These are phyloP conservation scores for Pocillopora meandrina DNA, from an alignment of 92 coral and sea anemone species.

Conservation along the genomic window DNA sequence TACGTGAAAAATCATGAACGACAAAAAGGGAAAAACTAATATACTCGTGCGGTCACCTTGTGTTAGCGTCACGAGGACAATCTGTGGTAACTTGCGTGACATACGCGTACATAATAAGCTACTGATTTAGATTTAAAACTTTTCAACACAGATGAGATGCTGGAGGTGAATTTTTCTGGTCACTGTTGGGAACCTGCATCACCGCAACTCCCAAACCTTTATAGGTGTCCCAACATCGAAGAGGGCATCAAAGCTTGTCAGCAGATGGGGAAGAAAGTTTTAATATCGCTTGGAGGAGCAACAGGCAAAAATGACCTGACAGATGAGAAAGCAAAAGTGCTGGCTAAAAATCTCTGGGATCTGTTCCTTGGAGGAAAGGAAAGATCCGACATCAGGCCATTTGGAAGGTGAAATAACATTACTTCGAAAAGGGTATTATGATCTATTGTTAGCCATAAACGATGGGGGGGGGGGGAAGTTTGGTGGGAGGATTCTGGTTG, in stretches of 20 bases:
- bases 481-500: no score
- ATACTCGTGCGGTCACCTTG: no score
- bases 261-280: constrained; percentile 60
- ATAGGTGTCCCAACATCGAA: constrained; percentile 65
- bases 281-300: constrained; percentile 80
- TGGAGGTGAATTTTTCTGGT: constrained; percentile 45
- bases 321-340: constrained; percentile 27
- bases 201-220: constrained; percentile 45
- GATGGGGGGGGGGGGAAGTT: no score
- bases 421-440: not conserved
- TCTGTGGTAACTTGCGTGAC: no score
- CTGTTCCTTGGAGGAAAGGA: constrained; percentile 54
- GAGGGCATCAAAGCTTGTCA: constrained; percentile 71
- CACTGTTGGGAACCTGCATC: constrained; percentile 50
- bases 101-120: no score
- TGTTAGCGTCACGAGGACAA: no score
- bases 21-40: no score
- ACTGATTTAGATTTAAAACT: no score
- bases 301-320: constrained; percentile 45
- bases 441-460: no score
- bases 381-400: constrained; percentile 39
- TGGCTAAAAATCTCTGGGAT: constrained; percentile 58
- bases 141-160: constrained; percentile 43
- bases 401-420: constrained; percentile 26
- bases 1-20: not conserved